A percentile compares a stretch with the other conserved stretches of the same genome.
phyloP scores from a whole-genome alignment of 2,113 vertebrate genomes.

The Riparia riparia region DNA sequence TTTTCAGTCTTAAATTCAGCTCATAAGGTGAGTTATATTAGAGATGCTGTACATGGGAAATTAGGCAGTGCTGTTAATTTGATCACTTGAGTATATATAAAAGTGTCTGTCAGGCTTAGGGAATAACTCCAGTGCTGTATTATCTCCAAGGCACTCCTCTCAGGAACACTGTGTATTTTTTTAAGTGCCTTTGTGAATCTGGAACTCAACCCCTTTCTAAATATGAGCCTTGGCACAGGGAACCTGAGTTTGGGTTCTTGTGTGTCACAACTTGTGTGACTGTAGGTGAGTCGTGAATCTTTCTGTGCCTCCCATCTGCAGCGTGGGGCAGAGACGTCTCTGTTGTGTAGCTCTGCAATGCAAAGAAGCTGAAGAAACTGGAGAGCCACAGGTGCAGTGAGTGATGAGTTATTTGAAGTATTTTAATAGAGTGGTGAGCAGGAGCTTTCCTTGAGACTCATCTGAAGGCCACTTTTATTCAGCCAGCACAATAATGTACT shows the following conservation, averaged over 20 bases:
- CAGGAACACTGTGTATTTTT: background rate
- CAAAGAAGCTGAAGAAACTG: background rate
- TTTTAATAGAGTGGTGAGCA: background rate
- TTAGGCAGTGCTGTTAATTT: background rate
- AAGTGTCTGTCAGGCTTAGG: background rate
- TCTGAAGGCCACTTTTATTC: background rate
- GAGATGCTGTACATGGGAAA: background rate
- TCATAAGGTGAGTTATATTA: background rate
- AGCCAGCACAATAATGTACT: background rate
- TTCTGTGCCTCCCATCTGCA: background rate
- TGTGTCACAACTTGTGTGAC: rapidly evolving
- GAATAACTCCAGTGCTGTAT: background rate
- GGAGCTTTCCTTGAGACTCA: background rate
- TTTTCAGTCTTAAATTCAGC: background rate
- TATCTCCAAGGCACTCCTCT: background rate
- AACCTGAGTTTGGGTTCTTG: background rate
- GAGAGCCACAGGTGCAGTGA: background rate
- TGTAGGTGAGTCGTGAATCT: background rate
- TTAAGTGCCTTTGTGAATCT: background rate
- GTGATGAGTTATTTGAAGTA: background rate
- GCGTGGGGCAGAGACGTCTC: background rate
- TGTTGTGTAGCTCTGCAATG: background rate
- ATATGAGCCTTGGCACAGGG: background rate
- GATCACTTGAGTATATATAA: background rate
- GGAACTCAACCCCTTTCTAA: background rate